A percentile compares a stretch with the other conserved stretches of the same genome.
Conservation (phyloP, 2,888 invertebrate species). For the Temnothorax rugatulus region DNA sequence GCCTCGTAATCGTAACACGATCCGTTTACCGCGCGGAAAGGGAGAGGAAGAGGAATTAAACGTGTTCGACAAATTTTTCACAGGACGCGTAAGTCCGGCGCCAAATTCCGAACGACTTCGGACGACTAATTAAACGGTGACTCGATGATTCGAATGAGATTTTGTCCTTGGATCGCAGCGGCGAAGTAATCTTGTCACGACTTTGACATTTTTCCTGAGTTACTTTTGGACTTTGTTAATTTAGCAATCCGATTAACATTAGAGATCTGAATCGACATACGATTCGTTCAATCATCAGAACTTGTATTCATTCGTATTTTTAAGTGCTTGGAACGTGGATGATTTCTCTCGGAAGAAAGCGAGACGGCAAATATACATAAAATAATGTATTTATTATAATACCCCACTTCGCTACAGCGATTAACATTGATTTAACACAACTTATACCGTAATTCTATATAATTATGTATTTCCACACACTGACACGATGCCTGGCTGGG, state of each 20-base stretch:
- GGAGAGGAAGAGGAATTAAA: conserved; percentile 48
- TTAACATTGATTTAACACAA: conserved; percentile 82
- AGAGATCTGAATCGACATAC: neutral
- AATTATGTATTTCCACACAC: conserved; percentile 77
- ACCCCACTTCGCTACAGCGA: conserved; percentile 82
- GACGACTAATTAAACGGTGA: conserved; percentile 54
- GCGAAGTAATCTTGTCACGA: conserved; percentile 19
- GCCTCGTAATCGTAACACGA: conserved; percentile 66
- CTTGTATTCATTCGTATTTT: neutral
- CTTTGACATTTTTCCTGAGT: neutral
- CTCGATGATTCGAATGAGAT: neutral
- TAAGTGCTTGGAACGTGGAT: neutral
- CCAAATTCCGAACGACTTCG: conserved; percentile 56
- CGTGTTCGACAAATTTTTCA: conserved; percentile 54
- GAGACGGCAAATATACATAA: conserved; percentile 74
- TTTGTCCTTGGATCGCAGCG: neutral
- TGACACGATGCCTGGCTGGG: conserved; percentile 75
- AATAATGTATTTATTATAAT: conserved; percentile 84
- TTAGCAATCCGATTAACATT: neutral
- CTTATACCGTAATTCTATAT: conserved; percentile 78
- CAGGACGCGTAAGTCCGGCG: neutral
- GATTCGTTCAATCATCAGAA: neutral
- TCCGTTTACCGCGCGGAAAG: conserved; percentile 52
- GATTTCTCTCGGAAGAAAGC: neutral
- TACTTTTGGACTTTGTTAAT: neutral